Evolutionary conservation across 2,888 invertebrate genomes (phyloP).

Genomic region (Perdita meconis): DNA sequence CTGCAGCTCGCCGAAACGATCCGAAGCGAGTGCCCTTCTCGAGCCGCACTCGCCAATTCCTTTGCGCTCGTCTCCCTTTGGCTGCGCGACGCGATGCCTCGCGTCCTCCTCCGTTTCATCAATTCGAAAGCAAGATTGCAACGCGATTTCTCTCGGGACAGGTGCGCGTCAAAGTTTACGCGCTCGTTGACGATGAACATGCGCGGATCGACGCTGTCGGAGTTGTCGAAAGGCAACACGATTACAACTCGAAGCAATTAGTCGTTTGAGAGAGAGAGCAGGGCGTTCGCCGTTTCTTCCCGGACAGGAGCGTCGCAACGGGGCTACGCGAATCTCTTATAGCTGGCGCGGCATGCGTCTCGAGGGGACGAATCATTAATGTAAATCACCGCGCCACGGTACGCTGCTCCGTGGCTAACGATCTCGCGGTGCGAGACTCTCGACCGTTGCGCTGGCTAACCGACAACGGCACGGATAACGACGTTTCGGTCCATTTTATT

Average conservation of each 20-base stretch:
- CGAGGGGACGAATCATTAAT: constrained; percentile 69
- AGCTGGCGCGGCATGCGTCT: constrained; percentile 8
- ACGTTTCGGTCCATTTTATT: constrained; percentile 37
- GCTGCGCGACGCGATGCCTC: not conserved
- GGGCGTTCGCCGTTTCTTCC: not conserved
- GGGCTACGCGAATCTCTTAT: constrained; percentile 26
- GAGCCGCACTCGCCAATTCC: constrained; percentile 10
- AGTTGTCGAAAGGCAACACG: no score
- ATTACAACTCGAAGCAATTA: no score
- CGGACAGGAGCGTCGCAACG: not conserved
- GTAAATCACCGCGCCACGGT: constrained; percentile 70
- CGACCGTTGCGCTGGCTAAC: constrained; percentile 41
- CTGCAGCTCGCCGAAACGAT: constrained; percentile 80
- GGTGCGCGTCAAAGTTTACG: no score
- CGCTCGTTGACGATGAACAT: no score
- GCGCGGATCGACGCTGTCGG: no score
- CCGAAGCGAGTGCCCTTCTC: constrained; percentile 61
- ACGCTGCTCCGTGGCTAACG: constrained; percentile 66
- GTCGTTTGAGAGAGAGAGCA: no score
- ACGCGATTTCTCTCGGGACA: no score
- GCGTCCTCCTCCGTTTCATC: not conserved
- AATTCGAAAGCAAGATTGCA: not conserved
- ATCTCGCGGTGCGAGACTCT: constrained; percentile 58
- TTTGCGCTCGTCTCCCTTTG: not conserved
- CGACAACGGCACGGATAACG: constrained; percentile 26